phyloP scores from a whole-genome alignment of 2,797 vertebrate species.

The Rhincodon typus region DNA sequence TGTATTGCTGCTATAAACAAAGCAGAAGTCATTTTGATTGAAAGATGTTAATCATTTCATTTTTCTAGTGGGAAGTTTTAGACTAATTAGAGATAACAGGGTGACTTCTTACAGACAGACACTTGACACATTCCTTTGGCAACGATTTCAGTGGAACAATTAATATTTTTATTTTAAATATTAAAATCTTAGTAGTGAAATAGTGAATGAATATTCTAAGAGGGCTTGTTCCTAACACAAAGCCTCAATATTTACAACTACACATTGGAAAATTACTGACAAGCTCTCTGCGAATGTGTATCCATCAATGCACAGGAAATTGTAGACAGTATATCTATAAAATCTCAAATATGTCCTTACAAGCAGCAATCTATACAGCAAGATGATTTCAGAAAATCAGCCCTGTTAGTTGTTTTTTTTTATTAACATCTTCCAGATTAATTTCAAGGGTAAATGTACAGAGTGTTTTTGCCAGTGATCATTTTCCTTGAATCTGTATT shows the following conservation, averaged over 20 bases:
- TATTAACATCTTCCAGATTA: not conserved
- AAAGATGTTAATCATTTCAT: not conserved
- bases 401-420: not conserved
- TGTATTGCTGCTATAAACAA: not conserved
- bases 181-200: not conserved
- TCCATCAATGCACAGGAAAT: not conserved
- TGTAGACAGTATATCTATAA: not conserved
- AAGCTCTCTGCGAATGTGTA: not conserved
- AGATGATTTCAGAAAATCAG: not conserved
- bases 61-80: not conserved
- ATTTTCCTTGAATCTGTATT: not conserved
- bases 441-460: not conserved
- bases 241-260: not conserved
- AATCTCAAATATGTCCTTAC: not conserved
- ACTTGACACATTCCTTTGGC: not conserved
- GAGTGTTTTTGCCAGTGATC: not conserved
- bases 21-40: constrained; percentile 6
- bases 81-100: too few species aligned
- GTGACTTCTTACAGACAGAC: too few species aligned
- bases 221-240: not conserved
- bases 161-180: not conserved
- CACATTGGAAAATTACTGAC: not conserved
- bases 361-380: not conserved
- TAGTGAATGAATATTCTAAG: not conserved
- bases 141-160: not conserved